phyloP scores from a whole-genome alignment of 2,888 invertebrate genomes.

The Rhagium mordax region DNA sequence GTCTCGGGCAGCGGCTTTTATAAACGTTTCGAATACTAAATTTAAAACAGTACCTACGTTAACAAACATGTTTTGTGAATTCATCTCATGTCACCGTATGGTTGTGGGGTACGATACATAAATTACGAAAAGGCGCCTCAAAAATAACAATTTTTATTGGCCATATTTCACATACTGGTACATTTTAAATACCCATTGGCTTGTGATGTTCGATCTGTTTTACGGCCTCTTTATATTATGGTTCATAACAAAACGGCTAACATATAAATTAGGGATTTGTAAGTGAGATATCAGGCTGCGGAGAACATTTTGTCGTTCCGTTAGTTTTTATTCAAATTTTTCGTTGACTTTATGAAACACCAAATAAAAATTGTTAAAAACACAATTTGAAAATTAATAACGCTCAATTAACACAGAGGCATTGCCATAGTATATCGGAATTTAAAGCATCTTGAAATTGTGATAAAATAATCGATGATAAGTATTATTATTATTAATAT shows the following conservation, averaged over 20 bases:
- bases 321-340: not conserved
- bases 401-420: too few species aligned
- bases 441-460: too few species aligned
- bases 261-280: not conserved
- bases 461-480: too few species aligned
- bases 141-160: conserved; percentile 41
- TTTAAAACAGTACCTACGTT: not conserved
- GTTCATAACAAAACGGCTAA: not conserved
- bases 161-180: conserved; percentile 42
- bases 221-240: not conserved
- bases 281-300: not conserved
- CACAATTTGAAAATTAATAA: too few species aligned
- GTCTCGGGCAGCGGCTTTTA: too few species aligned
- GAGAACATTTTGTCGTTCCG: not conserved
- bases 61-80: not conserved
- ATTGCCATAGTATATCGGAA: too few species aligned
- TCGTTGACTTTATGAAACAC: not conserved
- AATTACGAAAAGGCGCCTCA: conserved; percentile 34
- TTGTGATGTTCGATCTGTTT: conserved; percentile 9
- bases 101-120: conserved; percentile 4
- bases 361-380: not conserved
- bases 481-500: not conserved
- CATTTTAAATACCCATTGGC: conserved; percentile 35
- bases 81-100: not conserved
- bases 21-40: not conserved